Conservation (phyloP, 2,797 vertebrate species). For the Avahi laniger region DNA sequence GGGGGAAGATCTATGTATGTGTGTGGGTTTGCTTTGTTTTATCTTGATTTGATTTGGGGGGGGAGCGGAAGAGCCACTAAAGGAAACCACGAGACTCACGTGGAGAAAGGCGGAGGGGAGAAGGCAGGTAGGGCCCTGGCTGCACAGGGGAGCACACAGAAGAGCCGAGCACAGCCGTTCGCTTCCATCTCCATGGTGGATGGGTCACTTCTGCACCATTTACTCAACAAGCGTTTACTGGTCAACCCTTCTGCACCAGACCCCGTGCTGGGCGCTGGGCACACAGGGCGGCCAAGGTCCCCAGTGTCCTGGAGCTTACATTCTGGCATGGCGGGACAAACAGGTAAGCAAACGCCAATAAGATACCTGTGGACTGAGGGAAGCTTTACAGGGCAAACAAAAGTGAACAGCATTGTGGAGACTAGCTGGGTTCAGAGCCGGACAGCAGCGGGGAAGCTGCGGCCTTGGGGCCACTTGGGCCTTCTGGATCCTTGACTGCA, state of each 20-base stretch:
- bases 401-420: background rate
- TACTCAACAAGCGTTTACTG: background rate
- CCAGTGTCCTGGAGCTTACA: background rate
- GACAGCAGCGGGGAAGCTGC: too few relatives aligned
- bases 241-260: background rate
- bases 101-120: background rate
- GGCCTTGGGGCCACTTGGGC: too few relatives aligned
- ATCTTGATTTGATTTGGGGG: background rate
- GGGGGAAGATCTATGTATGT: background rate
- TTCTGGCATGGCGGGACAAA: background rate
- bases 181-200: background rate
- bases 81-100: background rate
- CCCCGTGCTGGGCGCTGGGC: background rate
- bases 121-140: rapidly evolving
- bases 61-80: background rate
- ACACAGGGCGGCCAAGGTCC: background rate
- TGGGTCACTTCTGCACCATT: background rate
- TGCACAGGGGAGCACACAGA: rapidly evolving
- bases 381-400: background rate
- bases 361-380: background rate
- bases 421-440: too few relatives aligned
- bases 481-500: too few relatives aligned
- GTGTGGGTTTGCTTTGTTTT: background rate
- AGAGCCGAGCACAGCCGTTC: background rate
- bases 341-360: background rate